phyloP scores from a whole-genome alignment of 2,888 invertebrate genomes.

The Apodemia hepburni region DNA sequence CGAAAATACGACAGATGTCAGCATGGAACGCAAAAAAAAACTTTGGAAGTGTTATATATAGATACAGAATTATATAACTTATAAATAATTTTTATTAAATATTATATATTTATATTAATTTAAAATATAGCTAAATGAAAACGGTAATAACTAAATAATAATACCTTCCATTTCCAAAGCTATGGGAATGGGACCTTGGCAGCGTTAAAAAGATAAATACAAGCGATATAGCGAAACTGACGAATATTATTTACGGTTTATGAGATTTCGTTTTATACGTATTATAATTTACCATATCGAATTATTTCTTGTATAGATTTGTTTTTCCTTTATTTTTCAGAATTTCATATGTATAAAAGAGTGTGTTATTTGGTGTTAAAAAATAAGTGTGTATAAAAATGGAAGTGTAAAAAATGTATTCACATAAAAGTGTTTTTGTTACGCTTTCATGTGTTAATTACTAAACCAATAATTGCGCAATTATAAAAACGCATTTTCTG shows the following conservation, averaged over 20 bases:
- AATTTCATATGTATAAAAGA: too few species aligned
- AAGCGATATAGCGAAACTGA: constrained; percentile 49
- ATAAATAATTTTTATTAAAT: background rate
- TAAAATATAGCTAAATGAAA: constrained; percentile 27
- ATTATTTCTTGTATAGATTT: too few species aligned
- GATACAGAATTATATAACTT: background rate
- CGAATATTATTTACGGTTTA: constrained; percentile 24
- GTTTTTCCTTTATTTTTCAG: too few species aligned
- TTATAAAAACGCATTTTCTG: too few species aligned
- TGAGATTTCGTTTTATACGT: constrained; percentile 20
- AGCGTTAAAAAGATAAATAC: constrained; percentile 66
- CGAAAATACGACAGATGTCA: too few species aligned
- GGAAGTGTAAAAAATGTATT: too few species aligned
- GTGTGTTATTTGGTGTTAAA: too few species aligned
- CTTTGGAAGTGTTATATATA: background rate
- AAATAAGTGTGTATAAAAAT: too few species aligned
- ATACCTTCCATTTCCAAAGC: constrained; percentile 80
- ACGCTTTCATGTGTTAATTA: too few species aligned
- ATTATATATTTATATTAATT: background rate
- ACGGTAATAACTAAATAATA: constrained; percentile 41
- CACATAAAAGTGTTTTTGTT: too few species aligned
- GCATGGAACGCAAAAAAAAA: background rate
- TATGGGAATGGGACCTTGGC: constrained; percentile 79
- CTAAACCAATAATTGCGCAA: too few species aligned
- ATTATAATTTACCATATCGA: too few species aligned